Percentiles rank a stretch among this genome's conserved stretches.
Conservation (phyloP, 2,113 vertebrate genomes). For the Podarcis cretensis region DNA sequence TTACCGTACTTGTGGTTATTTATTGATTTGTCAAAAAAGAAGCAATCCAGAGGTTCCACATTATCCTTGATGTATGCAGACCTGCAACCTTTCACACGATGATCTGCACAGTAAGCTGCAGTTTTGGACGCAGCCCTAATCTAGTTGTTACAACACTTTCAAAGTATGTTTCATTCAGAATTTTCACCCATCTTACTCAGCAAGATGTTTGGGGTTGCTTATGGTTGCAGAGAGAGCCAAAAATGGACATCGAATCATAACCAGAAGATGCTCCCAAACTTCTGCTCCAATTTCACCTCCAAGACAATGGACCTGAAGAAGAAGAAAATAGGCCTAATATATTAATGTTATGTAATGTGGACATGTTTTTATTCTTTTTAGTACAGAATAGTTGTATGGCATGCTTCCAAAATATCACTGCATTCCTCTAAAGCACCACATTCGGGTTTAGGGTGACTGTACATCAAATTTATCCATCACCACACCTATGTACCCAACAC, state of each 20-base stretch:
- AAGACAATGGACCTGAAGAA: conserved; percentile 69
- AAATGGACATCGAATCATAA: conserved; percentile 78
- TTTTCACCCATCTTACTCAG: conserved; percentile 57
- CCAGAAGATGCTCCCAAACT: conserved; percentile 79
- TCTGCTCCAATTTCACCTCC: conserved; percentile 77
- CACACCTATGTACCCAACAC: too few relatives aligned
- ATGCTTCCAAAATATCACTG: not conserved
- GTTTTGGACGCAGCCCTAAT: not conserved
- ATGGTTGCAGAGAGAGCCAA: conserved; percentile 79
- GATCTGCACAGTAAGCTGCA: not conserved
- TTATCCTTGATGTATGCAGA: not conserved
- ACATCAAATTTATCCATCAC: too few relatives aligned
- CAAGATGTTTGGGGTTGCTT: conserved; percentile 74
- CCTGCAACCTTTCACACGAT: not conserved
- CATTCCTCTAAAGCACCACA: too few relatives aligned
- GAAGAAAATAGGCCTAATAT: not conserved
- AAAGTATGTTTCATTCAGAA: too few relatives aligned
- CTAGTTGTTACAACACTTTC: not conserved
- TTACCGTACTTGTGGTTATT: not conserved
- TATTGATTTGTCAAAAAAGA: not conserved
- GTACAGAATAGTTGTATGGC: not conserved
- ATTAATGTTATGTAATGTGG: not conserved
- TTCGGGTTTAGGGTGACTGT: too few relatives aligned
- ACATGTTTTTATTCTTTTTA: not conserved
- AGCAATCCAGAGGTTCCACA: not conserved